Evolutionary conservation across 2,797 vertebrate genomes (phyloP).

Genomic region (Capromys pilorides): DNA sequence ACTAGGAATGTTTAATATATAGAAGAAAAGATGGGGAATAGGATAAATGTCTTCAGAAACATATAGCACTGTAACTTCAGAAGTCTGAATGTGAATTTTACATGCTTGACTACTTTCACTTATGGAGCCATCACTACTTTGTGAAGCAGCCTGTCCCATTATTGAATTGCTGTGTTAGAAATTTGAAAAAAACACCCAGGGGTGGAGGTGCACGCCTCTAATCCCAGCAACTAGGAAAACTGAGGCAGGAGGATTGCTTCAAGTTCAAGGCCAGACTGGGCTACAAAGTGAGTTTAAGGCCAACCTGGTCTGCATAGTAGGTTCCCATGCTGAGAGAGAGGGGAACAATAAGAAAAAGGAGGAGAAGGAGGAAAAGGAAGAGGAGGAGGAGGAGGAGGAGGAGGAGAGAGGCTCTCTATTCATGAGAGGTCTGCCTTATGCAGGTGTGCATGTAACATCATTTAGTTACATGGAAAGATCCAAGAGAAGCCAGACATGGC

Average conservation of each 20-base stretch:
- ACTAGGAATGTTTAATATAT: not conserved
- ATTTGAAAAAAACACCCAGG: conserved; percentile 20
- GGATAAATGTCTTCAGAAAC: not conserved
- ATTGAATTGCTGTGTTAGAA: not conserved
- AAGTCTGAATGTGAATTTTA: not conserved
- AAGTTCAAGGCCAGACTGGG: too few species aligned
- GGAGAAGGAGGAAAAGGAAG: too few species aligned
- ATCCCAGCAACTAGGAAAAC: too few species aligned
- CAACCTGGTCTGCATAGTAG: too few species aligned
- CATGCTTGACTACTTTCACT: not conserved
- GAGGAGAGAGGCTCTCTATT: too few species aligned
- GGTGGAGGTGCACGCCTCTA: too few species aligned
- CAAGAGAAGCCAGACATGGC: not conserved
- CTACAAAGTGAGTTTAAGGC: too few species aligned
- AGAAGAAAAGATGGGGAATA: not conserved
- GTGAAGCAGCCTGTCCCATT: not conserved
- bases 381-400: too few species aligned
- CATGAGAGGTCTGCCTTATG: not conserved
- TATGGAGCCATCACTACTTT: not conserved
- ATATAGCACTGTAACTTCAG: not conserved
- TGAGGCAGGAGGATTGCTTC: too few species aligned
- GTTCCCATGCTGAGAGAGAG: too few species aligned
- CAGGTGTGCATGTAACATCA: not conserved
- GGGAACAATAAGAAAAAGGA: too few species aligned
- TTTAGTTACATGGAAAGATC: not conserved